Evolutionary conservation across 1,140 invertebrate species (phyloP), one percentile per base, ranked within the genome.

Genomic region (Pantala flavescens): DNA sequence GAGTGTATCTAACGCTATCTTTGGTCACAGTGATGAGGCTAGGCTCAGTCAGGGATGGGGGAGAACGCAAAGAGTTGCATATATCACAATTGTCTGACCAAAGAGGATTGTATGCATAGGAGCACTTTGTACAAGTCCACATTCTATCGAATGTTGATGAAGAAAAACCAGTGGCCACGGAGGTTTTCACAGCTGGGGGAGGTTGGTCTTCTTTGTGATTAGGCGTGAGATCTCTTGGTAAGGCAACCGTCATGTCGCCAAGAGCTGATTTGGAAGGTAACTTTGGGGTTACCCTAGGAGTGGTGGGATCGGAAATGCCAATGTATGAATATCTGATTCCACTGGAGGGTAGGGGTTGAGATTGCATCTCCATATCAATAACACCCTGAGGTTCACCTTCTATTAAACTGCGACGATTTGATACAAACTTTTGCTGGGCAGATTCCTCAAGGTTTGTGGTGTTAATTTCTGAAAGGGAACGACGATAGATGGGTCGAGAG

Each of bases 81-180:
- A 94, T 91, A 80, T 93, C 91, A 81, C 93, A 95, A 63, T 84
- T 84, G 24, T 89, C 87, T 63, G 88, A 88, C 87, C 90, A 90
- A 77, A 92, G 86, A 74, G 91, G 89, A 84, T 95, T 95, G 81
- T 93, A 94, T 71, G 92, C 90, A 83, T 91, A 95, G 78, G 92
- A 93, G 82, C 93, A 96, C 82, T 93, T 90, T 74, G 87, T 85
- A 84, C 93, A 96, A 71, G 91, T 92, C 93, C 93, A 95, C 88
- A 92, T 91, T 76, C 91, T 88, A 75, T 86, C 86, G 23, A 87
- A 63, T 63, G 49, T 63, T 16, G 49, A 63, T 63, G 49, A 63
- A 21, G 49, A 19, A 12, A 63, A 63, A 19, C 49, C 49, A 63
- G 49, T 5, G 12, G 49, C 49, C 49, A 63, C 16, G 5, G 49